Conservation (phyloP, 2,888 invertebrate genomes). For the Sesamia inferens region DNA sequence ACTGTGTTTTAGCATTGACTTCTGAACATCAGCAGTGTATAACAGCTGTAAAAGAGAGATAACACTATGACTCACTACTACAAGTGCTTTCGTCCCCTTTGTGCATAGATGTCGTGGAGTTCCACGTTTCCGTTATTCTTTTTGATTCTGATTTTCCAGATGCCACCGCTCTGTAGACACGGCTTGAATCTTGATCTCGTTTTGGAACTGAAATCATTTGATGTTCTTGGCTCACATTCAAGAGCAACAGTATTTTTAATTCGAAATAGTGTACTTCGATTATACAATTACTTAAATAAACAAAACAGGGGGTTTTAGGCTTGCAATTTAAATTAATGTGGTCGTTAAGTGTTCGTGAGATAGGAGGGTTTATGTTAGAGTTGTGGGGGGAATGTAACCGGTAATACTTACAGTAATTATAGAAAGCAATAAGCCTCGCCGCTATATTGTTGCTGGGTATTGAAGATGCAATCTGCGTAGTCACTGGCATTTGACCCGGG, state of each 20-base stretch:
- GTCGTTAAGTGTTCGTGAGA: slow-evolving; percentile 29
- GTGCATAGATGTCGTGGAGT: slow-evolving; percentile 75
- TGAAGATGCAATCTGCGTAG: slow-evolving; percentile 78
- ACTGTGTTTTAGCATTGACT: slow-evolving; percentile 70
- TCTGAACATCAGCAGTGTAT: slow-evolving; percentile 72
- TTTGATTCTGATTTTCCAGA: slow-evolving; percentile 80
- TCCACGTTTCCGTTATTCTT: slow-evolving; percentile 79
- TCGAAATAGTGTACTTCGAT: slow-evolving; percentile 74
- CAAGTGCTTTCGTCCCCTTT: slow-evolving; percentile 79
- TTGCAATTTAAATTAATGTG: slow-evolving; percentile 40
- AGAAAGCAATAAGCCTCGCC: slow-evolving; percentile 70
- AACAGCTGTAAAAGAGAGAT: slow-evolving; percentile 82
- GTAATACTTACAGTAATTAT: slow-evolving; percentile 76
- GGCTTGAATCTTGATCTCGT: slow-evolving; percentile 69
- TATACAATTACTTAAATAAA: slow-evolving; percentile 68
- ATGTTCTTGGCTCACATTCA: slow-evolving; percentile 84
- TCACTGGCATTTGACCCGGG: slow-evolving; percentile 79
- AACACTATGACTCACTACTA: slow-evolving; percentile 78
- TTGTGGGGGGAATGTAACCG: slow-evolving; percentile 62
- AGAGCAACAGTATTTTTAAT: slow-evolving; percentile 78
- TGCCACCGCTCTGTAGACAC: slow-evolving; percentile 76
- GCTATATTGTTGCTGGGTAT: slow-evolving; percentile 71
- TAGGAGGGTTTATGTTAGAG: slow-evolving; percentile 28
- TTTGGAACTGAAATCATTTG: slow-evolving; percentile 81
- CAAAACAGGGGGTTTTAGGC: slow-evolving; percentile 32